Conservation (phyloP, 2,113 vertebrate genomes). For the Syngnathus scovelli region DNA sequence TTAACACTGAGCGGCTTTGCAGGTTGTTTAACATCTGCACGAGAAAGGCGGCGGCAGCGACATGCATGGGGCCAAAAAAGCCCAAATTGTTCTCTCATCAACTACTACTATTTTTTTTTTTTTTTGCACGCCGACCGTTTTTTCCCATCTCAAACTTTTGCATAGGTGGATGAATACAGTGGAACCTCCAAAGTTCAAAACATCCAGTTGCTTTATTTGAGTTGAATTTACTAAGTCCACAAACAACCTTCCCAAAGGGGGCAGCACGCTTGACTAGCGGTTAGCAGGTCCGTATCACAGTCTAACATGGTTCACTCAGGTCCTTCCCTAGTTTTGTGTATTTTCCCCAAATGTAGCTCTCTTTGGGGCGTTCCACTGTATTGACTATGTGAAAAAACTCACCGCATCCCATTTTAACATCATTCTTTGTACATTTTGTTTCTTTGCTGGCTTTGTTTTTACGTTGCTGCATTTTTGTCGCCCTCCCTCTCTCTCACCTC, state of each 20-base stretch:
- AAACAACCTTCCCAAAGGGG: background rate
- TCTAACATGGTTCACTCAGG: background rate
- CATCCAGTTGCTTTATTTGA: background rate
- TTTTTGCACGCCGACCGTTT: conserved; percentile 9
- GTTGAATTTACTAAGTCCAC: background rate
- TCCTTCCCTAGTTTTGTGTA: too few species aligned
- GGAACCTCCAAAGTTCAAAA: background rate
- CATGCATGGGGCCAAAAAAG: conserved; percentile 33
- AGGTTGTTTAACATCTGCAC: conserved; percentile 3
- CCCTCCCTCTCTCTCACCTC: conserved; percentile 82
- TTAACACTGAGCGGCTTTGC: conserved; percentile 36
- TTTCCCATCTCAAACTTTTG: conserved; percentile 15
- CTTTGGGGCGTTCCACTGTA: conserved; percentile 3
- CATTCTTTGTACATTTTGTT: conserved; percentile 72
- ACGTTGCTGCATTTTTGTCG: conserved; percentile 91
- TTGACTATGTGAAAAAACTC: conserved; percentile 33
- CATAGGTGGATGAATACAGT: conserved; percentile 17
- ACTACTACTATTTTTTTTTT: too few species aligned
- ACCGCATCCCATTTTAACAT: conserved; percentile 65
- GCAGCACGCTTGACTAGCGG: background rate
- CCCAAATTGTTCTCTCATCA: too few species aligned
- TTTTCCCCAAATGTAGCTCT: background rate
- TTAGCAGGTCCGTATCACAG: background rate
- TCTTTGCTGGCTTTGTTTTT: conserved; percentile 85
- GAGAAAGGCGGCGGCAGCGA: conserved; percentile 16